Conservation (phyloP, 2,797 vertebrate species). For the Eremophila alpestris region DNA sequence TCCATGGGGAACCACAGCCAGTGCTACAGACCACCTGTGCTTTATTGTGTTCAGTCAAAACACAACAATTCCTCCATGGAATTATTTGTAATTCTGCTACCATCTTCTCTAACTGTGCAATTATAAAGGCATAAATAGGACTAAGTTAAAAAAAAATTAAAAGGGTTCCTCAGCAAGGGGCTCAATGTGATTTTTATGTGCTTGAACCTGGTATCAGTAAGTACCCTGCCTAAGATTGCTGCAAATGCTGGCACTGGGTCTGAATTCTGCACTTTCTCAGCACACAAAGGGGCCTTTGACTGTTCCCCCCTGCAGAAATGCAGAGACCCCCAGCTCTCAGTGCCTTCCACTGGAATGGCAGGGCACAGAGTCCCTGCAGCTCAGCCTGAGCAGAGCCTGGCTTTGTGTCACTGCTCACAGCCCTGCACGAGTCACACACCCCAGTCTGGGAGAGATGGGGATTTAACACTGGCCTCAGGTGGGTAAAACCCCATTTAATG, state of each 20-base stretch:
- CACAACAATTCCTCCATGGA: no score
- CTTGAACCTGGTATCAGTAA: not conserved
- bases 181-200: not conserved
- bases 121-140: not conserved
- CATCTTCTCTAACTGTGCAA: not conserved
- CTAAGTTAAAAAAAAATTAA: not conserved
- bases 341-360: not conserved
- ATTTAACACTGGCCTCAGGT: not conserved
- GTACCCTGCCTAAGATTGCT: not conserved
- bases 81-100: not conserved
- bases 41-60: not conserved
- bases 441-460: not conserved
- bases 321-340: not conserved
- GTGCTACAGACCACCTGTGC: rapidly evolving
- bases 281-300: constrained; percentile 33
- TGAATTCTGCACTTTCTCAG: not conserved
- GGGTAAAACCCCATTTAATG: not conserved
- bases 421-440: not conserved
- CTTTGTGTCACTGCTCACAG: not conserved
- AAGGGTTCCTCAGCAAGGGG: not conserved
- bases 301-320: not conserved
- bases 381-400: not conserved
- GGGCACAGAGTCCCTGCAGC: not conserved
- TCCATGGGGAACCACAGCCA: not conserved
- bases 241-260: not conserved